These are phyloP conservation scores for Falco naumanni DNA, from an alignment of 2,797 vertebrate genomes.

Conservation along the genomic window DNA sequence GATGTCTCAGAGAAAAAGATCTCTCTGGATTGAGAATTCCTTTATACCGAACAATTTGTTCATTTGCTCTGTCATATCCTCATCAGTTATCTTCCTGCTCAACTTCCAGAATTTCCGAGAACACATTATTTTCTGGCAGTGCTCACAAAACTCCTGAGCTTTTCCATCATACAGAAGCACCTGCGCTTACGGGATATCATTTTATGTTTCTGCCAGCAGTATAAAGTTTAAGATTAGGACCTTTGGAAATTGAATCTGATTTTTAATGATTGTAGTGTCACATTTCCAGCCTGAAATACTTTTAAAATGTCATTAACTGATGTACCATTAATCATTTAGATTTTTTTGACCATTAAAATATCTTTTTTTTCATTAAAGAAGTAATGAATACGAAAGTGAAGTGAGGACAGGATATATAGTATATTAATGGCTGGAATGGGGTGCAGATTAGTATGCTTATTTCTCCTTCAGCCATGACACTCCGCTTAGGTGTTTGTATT, in stretches of 20 bases:
- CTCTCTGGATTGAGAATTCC: conserved; percentile 64
- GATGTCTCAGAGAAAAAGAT: conserved; percentile 64
- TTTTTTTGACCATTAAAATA: conserved; percentile 78
- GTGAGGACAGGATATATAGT: conserved; percentile 61
- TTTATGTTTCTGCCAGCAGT: conserved; percentile 76
- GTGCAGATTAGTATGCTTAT: conserved; percentile 68
- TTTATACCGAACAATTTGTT: conserved; percentile 72
- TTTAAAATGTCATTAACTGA: conserved; percentile 78
- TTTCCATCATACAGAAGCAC: conserved; percentile 66
- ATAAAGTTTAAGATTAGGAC: conserved; percentile 79
- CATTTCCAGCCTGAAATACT: conserved; percentile 75
- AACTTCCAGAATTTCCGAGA: conserved; percentile 73
- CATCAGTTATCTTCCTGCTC: conserved; percentile 68
- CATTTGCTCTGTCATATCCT: conserved; percentile 70
- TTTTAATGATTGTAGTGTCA: conserved; percentile 80
- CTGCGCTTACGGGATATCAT: conserved; percentile 67
- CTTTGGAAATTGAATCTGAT: conserved; percentile 80
- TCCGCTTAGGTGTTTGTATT: conserved; percentile 29
- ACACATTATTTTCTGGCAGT: conserved; percentile 73
- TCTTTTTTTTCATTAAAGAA: conserved; percentile 76
- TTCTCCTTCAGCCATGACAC: conserved; percentile 62
- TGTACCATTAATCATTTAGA: conserved; percentile 76
- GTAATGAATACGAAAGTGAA: conserved; percentile 75
- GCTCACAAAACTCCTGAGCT: conserved; percentile 59
- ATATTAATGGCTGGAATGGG: conserved; percentile 53